Evolutionary conservation across 1,140 invertebrate species (phyloP), one percentile per base, ranked within the genome.

Genomic region (Drosophila melanica): DNA sequence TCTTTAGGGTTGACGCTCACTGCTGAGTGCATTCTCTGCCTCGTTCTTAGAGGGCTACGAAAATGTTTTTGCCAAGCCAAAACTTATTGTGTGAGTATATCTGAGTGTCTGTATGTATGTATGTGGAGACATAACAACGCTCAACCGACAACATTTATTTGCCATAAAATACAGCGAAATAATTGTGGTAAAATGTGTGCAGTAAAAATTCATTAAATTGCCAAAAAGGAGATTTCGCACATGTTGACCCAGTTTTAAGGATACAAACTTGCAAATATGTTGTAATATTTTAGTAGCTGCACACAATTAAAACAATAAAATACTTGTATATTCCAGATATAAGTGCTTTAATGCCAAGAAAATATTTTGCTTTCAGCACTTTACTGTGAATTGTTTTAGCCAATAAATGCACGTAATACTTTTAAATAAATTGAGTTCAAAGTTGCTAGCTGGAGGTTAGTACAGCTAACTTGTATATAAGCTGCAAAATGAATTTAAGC

Each of bases 121-220:
- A 35, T 48, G 30, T 33, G 44, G 42, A 45, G 9, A 48, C n/a
- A 8, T 9, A 53, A 48, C 30, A 74, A 41, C 68, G 47, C 70
- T 48, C 41, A 53, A 47, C 53, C 11, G 23, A 71, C 20, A 66
- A 42, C 55, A 66, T 72, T 45, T 57, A 66, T 67, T 67, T 62
- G 69, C 51, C 57, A 71, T 60, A 71, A 65, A 75, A 75, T 63
- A 51, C 62, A 63, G 65, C 39, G 39, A 60, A 67, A 64, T 68
- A 64, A 67, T 64, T 78, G 65, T 62, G 65, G 59, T 59, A 37
- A 33, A 42, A 65, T 33, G 67, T 60, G 59, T 50, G 54, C 44
- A 59, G 67, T 72, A 72, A 79, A 79, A 75, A 70, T 82, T 20
- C 66, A 72, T 63, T 63, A 50, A 35, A 50, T 37, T 47, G 51